phyloP scores from a whole-genome alignment of 2,113 vertebrate species.

The Tor tambroides region DNA sequence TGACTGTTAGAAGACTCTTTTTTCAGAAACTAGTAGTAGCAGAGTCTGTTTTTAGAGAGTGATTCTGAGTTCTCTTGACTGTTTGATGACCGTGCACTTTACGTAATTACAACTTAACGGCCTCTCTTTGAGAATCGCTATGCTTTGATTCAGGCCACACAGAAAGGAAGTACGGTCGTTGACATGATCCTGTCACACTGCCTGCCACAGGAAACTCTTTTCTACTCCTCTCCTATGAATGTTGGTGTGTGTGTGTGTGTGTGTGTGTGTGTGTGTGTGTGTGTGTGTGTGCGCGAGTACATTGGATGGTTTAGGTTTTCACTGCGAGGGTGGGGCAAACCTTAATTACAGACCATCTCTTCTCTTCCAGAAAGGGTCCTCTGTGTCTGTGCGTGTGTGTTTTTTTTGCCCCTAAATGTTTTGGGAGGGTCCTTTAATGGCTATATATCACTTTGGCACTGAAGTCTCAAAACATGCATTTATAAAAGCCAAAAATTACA shows the following conservation, averaged over 20 bases:
- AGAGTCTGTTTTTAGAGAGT: constrained; percentile 5
- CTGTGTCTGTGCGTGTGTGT: constrained; percentile 41
- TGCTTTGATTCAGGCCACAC: constrained; percentile 74
- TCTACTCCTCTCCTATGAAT: not conserved
- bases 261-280: constrained; percentile 19
- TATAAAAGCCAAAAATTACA: constrained; percentile 54
- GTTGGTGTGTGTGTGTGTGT: constrained; percentile 29
- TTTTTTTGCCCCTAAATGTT: constrained; percentile 37
- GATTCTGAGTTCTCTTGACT: constrained; percentile 43
- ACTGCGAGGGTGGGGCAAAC: constrained; percentile 52
- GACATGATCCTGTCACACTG: constrained; percentile 40
- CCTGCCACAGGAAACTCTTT: constrained; percentile 20
- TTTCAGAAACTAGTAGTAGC: not conserved
- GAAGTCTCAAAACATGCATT: constrained; percentile 52
- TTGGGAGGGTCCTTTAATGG: constrained; percentile 29
- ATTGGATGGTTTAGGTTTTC: constrained; percentile 54
- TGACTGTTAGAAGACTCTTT: not conserved
- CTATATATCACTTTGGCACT: constrained; percentile 21
- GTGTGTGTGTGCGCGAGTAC: not conserved
- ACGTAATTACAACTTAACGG: constrained; percentile 74
- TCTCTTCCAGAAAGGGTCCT: constrained; percentile 54
- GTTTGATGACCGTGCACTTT: constrained; percentile 67
- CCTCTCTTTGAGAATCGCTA: constrained; percentile 56
- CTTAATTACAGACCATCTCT: constrained; percentile 53
- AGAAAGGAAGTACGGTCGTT: constrained; percentile 64